These are phyloP conservation scores for Pterois miles DNA, from an alignment of 2,797 vertebrate species.

Conservation along the genomic window DNA sequence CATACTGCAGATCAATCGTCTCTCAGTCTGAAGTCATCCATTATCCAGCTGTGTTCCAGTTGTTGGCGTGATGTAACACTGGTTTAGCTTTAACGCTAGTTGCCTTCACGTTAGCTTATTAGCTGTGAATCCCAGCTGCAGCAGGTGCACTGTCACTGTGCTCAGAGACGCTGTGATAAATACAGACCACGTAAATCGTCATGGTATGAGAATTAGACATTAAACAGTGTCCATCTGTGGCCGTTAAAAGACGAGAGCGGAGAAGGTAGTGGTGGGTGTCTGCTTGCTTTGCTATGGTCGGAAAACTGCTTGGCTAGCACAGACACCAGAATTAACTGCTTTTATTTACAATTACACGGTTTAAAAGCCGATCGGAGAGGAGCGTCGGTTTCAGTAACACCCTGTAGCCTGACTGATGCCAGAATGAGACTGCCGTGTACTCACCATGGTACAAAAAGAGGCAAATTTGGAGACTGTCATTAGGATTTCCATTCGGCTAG, in stretches of 20 bases:
- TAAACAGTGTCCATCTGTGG: background rate
- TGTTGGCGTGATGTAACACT: slow-evolving; percentile 30
- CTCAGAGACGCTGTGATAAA: background rate
- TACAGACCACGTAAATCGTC: too few relatives aligned
- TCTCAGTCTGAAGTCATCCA: background rate
- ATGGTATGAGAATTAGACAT: too few relatives aligned
- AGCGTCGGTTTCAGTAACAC: background rate
- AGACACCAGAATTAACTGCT: slow-evolving; percentile 35
- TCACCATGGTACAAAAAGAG: slow-evolving; percentile 99
- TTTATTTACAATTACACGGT: slow-evolving; percentile 50
- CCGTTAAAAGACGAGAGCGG: slow-evolving; percentile 31
- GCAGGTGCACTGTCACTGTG: slow-evolving; percentile 71
- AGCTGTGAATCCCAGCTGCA: slow-evolving; percentile 59
- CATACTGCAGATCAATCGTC: background rate
- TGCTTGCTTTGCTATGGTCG: slow-evolving; percentile 55
- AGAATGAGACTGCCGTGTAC: slow-evolving; percentile 51
- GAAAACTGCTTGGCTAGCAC: slow-evolving; percentile 73
- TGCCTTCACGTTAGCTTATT: slow-evolving; percentile 62
- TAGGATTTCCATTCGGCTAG: slow-evolving; percentile 99
- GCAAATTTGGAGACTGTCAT: slow-evolving; percentile 99
- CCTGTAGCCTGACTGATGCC: background rate
- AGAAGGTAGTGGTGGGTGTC: slow-evolving; percentile 61
- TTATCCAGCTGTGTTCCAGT: slow-evolving; percentile 56
- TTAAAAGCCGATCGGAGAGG: background rate
- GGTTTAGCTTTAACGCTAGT: slow-evolving; percentile 54